Conservation (phyloP, 1,140 invertebrate genomes). For the Sarcophaga peregrina region DNA sequence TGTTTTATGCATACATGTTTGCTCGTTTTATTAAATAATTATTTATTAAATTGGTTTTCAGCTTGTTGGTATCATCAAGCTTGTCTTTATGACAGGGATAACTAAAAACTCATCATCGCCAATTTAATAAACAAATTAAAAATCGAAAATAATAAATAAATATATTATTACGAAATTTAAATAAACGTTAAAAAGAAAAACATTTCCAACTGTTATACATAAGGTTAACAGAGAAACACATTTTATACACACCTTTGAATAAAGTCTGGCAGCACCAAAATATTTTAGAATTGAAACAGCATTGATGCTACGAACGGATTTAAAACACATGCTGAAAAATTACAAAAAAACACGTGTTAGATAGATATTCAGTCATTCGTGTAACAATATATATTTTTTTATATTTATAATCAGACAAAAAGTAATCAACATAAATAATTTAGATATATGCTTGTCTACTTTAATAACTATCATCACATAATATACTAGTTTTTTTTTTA, state of each 20-base stretch:
- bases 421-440: conserved; percentile 44
- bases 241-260: not conserved
- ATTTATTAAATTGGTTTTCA: conserved; percentile 34
- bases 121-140: conserved; percentile 10
- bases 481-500: not conserved
- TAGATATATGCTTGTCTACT: conserved; percentile 48
- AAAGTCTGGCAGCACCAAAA: not conserved
- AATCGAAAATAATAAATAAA: not conserved
- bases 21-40: too few relatives aligned
- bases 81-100: conserved; percentile 48
- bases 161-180: too few relatives aligned
- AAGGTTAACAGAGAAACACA: not conserved
- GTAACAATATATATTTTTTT: not conserved
- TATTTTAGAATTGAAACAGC: not conserved
- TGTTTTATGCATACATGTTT: too few relatives aligned
- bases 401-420: conserved; percentile 38
- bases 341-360: not conserved
- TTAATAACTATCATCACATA: conserved; percentile 44
- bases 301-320: not conserved
- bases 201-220: too few relatives aligned
- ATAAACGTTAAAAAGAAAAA: too few relatives aligned
- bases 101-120: conserved; percentile 44
- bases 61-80: conserved; percentile 42
- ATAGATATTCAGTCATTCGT: not conserved
- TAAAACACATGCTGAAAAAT: not conserved